These are phyloP conservation scores for Acleris emargana DNA, from an alignment of 2,888 invertebrate genomes.

Conservation along the genomic window DNA sequence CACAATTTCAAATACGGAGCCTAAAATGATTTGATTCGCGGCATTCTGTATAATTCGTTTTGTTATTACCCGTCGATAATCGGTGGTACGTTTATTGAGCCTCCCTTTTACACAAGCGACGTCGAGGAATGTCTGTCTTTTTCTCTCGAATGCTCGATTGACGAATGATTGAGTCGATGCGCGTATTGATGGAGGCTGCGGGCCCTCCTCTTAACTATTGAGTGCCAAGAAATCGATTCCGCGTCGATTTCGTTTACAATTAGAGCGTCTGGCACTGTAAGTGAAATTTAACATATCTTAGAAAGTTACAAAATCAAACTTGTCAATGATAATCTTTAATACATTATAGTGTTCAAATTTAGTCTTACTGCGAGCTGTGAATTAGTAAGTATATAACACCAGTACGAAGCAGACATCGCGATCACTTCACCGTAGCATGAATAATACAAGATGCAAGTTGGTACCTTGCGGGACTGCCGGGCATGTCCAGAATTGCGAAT, in stretches of 20 bases:
- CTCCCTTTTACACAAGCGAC: conserved; percentile 59
- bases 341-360: neutral
- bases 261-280: conserved; percentile 46
- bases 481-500: conserved; percentile 37
- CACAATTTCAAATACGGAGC: conserved; percentile 46
- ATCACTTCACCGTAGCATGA: conserved; percentile 54
- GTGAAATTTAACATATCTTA: conserved; percentile 40
- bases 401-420: conserved; percentile 48
- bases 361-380: neutral
- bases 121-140: conserved; percentile 63
- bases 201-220: conserved; percentile 52
- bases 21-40: conserved; percentile 57
- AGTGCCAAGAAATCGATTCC: too few relatives aligned
- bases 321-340: neutral
- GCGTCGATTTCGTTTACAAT: too few relatives aligned
- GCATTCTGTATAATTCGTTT: conserved; percentile 63
- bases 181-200: conserved; percentile 64
- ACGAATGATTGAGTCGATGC: conserved; percentile 74
- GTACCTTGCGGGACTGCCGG: conserved; percentile 39
- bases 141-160: conserved; percentile 65
- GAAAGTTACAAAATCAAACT: too few relatives aligned
- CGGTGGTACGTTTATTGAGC: conserved; percentile 35
- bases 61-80: conserved; percentile 65
- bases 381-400: conserved; percentile 9
- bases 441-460: conserved; percentile 59